Evolutionary conservation across 2,797 vertebrate genomes (phyloP).

Genomic region (Sciaenops ocellatus): DNA sequence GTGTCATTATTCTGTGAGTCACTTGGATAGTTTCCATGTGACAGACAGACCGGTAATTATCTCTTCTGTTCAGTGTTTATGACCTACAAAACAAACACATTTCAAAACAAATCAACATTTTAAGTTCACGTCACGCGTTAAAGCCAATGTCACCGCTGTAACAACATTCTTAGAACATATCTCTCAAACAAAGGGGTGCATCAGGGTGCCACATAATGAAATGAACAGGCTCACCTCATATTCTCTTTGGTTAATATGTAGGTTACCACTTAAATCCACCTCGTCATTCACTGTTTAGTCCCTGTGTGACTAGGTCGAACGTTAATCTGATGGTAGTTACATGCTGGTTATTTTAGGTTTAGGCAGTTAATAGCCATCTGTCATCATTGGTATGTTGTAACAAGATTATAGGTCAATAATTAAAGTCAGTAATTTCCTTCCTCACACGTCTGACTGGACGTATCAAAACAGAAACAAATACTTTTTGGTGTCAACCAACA

Average conservation of each 20-base stretch:
- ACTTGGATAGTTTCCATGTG: neutral
- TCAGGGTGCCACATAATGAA: neutral
- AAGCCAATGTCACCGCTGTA: neutral
- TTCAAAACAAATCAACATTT: neutral
- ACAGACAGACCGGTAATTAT: neutral
- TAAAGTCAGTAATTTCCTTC: constrained; percentile 1
- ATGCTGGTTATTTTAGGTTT: constrained; percentile 21
- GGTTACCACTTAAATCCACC: constrained; percentile 44
- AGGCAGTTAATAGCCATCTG: neutral
- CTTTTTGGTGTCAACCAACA: no score
- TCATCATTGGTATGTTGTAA: neutral
- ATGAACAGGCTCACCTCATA: constrained; percentile 10
- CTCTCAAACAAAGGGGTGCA: constrained; percentile 27
- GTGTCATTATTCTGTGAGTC: neutral
- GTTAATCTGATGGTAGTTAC: constrained; percentile 26
- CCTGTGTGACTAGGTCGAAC: constrained; percentile 1
- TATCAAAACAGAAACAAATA: no score
- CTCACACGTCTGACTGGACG: neutral
- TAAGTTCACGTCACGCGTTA: neutral
- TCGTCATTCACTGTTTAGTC: constrained; percentile 14
- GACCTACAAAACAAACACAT: neutral
- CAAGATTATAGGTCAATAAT: constrained; percentile 29
- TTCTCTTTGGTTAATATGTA: constrained; percentile 33
- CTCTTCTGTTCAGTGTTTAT: neutral
- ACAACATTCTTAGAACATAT: neutral